phyloP scores from a whole-genome alignment of 1,140 invertebrate species.

The Doryteuthis pealeii region DNA sequence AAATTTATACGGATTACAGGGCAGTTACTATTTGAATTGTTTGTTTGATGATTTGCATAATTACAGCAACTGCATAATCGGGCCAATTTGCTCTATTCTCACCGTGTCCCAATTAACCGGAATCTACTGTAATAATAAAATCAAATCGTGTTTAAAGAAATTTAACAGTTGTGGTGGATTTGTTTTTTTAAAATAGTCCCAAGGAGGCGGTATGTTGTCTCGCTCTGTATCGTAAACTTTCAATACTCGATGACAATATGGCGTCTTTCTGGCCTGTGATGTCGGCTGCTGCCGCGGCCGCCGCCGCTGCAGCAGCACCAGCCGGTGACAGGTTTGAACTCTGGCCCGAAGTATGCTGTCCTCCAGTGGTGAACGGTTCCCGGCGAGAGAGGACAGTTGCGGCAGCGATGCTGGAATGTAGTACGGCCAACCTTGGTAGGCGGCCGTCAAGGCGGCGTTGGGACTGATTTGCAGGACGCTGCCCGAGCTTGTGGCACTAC shows the following conservation, averaged over 20 bases:
- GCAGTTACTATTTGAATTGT: too few species aligned
- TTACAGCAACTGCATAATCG: too few species aligned
- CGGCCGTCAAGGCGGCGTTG: slow-evolving; percentile 6
- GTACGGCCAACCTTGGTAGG: slow-evolving; percentile 13
- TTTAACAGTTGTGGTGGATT: not conserved
- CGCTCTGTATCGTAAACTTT: slow-evolving; percentile 31
- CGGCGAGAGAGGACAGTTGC: slow-evolving; percentile 10
- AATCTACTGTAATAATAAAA: too few species aligned
- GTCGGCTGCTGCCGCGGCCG: not conserved
- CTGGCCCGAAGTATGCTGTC: slow-evolving; percentile 11
- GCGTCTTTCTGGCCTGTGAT: slow-evolving; percentile 21
- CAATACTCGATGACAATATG: slow-evolving; percentile 34
- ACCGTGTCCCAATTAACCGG: too few species aligned
- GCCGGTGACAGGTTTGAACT: slow-evolving; percentile 19
- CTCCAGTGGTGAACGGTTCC: not conserved
- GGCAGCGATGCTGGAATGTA: slow-evolving; percentile 14
- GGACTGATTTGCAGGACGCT: not conserved
- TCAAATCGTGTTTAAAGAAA: slow-evolving; percentile 1
- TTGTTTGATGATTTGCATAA: too few species aligned
- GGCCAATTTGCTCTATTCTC: too few species aligned
- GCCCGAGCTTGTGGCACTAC: not conserved
- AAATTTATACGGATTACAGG: too few species aligned
- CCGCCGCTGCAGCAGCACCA: not conserved
- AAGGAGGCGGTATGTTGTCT: slow-evolving; percentile 32
- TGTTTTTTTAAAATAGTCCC: slow-evolving; percentile 23